phyloP scores from a whole-genome alignment of 2,797 vertebrate species.

The Danio jaintianensis region DNA sequence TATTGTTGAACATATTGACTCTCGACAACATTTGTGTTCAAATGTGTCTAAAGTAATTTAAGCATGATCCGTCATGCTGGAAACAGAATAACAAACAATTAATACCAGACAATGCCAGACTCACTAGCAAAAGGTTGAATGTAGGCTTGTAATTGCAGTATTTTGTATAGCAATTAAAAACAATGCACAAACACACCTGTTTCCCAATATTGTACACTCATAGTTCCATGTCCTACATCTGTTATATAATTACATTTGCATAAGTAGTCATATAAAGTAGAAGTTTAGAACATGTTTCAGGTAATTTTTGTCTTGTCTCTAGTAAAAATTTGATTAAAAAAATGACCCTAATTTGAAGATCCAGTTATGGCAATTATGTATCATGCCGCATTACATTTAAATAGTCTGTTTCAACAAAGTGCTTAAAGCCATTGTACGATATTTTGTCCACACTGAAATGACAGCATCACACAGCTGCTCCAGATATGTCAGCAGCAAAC shows the following conservation, averaged over 20 bases:
- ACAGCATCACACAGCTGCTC: too few species aligned
- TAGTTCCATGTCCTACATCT: neutral
- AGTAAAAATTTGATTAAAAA: neutral
- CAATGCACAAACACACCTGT: constrained; percentile 35
- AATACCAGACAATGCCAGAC: constrained; percentile 5
- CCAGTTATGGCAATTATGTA: neutral
- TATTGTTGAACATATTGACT: constrained; percentile 21
- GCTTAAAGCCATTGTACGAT: too few species aligned
- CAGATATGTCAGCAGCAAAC: too few species aligned
- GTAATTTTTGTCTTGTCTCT: neutral
- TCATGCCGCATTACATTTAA: too few species aligned
- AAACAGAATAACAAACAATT: constrained; percentile 3
- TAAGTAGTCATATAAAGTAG: neutral
- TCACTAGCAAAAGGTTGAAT: neutral
- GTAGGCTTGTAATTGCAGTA: constrained; percentile 9
- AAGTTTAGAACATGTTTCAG: neutral
- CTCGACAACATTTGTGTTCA: constrained; percentile 9
- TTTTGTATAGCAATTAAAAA: constrained; percentile 26
- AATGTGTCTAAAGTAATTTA: neutral
- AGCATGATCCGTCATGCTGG: neutral
- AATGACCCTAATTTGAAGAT: neutral
- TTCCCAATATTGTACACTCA: neutral
- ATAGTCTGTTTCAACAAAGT: too few species aligned
- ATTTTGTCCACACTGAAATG: too few species aligned
- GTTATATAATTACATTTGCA: neutral